Evolutionary conservation across 2,888 invertebrate species (phyloP).

Genomic region (Philereme vetulata): DNA sequence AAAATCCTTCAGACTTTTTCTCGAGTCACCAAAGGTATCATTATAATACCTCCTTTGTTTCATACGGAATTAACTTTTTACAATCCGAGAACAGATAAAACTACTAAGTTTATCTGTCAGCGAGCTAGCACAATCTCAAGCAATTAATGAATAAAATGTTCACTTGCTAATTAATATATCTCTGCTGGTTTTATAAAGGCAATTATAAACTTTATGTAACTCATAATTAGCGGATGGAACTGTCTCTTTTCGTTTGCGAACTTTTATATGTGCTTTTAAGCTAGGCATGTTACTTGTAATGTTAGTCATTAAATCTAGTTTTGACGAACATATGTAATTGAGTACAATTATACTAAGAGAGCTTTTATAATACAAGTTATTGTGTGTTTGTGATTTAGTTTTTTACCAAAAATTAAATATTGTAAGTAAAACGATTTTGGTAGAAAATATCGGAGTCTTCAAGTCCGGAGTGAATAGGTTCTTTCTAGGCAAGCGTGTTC

Average conservation of each 20-base stretch:
- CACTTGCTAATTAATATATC: slow-evolving; percentile 38
- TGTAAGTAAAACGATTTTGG: too few species aligned
- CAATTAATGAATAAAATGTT: slow-evolving; percentile 19
- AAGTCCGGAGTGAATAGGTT: too few species aligned
- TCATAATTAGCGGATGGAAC: slow-evolving; percentile 54
- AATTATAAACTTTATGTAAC: slow-evolving; percentile 54
- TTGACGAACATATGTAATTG: too few species aligned
- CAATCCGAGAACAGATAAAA: slow-evolving; percentile 9
- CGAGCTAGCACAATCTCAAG: slow-evolving; percentile 12
- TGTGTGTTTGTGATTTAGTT: too few species aligned
- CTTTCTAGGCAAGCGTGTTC: too few species aligned
- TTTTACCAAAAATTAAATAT: too few species aligned
- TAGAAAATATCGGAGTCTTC: too few species aligned
- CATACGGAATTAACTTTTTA: background rate
- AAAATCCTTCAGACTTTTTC: too few species aligned
- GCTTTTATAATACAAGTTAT: too few species aligned
- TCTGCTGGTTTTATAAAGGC: slow-evolving; percentile 39
- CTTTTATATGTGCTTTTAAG: slow-evolving; percentile 18
- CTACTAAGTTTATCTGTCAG: slow-evolving; percentile 18
- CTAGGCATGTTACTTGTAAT: background rate
- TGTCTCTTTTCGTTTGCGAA: slow-evolving; percentile 57
- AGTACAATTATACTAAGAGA: too few species aligned
- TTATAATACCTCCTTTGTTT: background rate
- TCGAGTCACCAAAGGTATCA: too few species aligned
- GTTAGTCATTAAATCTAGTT: too few species aligned